These are phyloP conservation scores for Nowickia ferox DNA, from an alignment of 2,888 invertebrate genomes.

Conservation along the genomic window DNA sequence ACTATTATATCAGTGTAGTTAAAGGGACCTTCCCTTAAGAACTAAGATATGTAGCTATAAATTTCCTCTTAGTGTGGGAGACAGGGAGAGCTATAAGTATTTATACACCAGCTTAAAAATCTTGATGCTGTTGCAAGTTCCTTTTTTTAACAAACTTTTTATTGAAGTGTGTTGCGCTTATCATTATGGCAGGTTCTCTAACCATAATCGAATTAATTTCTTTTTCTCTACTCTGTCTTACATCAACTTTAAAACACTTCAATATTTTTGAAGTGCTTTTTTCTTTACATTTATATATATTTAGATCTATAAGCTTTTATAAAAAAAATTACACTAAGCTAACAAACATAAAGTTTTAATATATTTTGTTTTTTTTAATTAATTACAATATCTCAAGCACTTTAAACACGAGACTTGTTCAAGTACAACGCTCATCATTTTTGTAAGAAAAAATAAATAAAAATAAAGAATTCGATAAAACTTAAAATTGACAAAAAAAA, in stretches of 20 bases:
- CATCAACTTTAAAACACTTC: slow-evolving; percentile 38
- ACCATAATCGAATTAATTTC: background rate
- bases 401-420: background rate
- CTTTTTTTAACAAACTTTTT: background rate
- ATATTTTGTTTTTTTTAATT: slow-evolving; percentile 38
- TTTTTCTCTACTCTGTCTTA: background rate
- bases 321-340: slow-evolving; percentile 19
- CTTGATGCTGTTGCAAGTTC: background rate
- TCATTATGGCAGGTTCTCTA: background rate
- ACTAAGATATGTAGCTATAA: too few species aligned
- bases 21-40: too few species aligned
- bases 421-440: background rate
- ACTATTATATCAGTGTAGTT: too few species aligned
- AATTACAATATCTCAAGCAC: slow-evolving; percentile 20
- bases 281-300: slow-evolving; percentile 2
- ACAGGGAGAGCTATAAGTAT: too few species aligned
- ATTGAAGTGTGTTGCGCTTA: background rate
- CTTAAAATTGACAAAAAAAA: slow-evolving; percentile 4
- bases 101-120: too few species aligned
- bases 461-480: slow-evolving; percentile 16
- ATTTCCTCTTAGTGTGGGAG: too few species aligned
- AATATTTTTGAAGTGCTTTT: slow-evolving; percentile 58
- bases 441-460: background rate
- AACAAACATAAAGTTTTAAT: slow-evolving; percentile 27
- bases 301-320: background rate